Conservation (phyloP, 2,888 invertebrate genomes). For the Papilio demoleus region DNA sequence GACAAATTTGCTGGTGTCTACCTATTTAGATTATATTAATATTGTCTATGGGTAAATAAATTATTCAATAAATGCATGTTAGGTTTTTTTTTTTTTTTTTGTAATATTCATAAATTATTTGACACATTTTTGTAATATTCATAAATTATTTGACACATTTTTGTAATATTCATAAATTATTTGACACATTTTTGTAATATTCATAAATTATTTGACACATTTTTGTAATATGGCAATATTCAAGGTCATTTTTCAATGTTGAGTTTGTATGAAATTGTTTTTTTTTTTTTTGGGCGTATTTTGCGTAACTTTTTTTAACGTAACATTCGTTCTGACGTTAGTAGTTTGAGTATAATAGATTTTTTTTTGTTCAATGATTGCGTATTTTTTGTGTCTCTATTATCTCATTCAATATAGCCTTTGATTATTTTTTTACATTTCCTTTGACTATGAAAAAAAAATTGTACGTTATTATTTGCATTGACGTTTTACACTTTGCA, state of each 20-base stretch:
- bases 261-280: too few relatives aligned
- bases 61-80: too few relatives aligned
- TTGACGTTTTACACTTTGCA: conserved; percentile 1
- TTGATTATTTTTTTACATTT: conserved; percentile 16
- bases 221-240: background rate
- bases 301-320: background rate
- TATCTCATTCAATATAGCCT: conserved; percentile 16
- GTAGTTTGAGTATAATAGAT: background rate
- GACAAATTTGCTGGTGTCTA: too few relatives aligned
- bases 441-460: background rate
- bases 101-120: too few relatives aligned
- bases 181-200: background rate
- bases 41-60: too few relatives aligned
- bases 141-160: too few relatives aligned
- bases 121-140: too few relatives aligned
- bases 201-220: background rate
- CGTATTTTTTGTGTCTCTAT: background rate
- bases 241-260: too few relatives aligned
- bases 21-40: too few relatives aligned
- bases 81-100: background rate
- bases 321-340: background rate
- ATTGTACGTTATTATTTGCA: conserved; percentile 7
- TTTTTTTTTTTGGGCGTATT: too few relatives aligned
- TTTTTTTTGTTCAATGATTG: conserved; percentile 1
- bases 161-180: background rate